Percentiles rank a stretch among this genome's conserved stretches.
phyloP scores from a whole-genome alignment of 1,140 invertebrate species.

The Steinernema feltiae region DNA sequence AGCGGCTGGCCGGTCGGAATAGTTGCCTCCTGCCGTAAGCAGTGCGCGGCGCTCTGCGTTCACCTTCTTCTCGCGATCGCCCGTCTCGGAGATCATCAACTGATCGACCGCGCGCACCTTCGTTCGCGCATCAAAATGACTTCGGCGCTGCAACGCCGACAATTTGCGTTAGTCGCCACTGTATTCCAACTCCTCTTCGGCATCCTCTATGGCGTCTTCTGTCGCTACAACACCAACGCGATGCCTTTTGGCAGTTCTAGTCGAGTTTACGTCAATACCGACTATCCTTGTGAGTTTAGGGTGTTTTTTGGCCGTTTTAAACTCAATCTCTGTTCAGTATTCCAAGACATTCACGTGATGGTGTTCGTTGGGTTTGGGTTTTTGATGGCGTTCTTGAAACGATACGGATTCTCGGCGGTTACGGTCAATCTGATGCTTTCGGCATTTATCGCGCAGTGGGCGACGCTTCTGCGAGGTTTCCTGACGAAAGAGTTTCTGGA shows the following conservation, averaged over 20 bases:
- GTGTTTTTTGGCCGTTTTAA: not conserved
- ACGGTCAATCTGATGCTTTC: conserved; percentile 76
- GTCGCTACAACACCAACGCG: conserved; percentile 41
- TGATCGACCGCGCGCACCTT: not conserved
- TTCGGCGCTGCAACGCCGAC: conserved; percentile 38
- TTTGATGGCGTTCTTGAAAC: conserved; percentile 85
- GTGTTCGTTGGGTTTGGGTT: conserved; percentile 94
- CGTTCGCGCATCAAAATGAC: not conserved
- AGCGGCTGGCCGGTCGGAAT: too few species aligned
- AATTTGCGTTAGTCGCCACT: conserved; percentile 43
- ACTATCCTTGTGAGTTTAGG: conserved; percentile 40
- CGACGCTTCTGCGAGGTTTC: conserved; percentile 48
- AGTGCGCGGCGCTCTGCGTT: too few species aligned
- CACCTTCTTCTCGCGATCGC: not conserved
- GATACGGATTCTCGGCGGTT: conserved; percentile 80
- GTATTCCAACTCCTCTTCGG: conserved; percentile 46
- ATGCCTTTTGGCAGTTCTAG: conserved; percentile 36
- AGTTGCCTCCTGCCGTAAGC: too few species aligned
- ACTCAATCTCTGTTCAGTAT: conserved; percentile 36
- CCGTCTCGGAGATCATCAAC: not conserved
- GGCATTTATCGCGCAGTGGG: conserved; percentile 52
- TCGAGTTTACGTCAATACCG: conserved; percentile 43
- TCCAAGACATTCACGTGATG: conserved; percentile 58
- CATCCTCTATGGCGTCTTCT: conserved; percentile 40
- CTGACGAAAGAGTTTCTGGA: conserved; percentile 45